Evolutionary conservation across 2,888 invertebrate species (phyloP).

Genomic region (Carpatolechia fugitivella): DNA sequence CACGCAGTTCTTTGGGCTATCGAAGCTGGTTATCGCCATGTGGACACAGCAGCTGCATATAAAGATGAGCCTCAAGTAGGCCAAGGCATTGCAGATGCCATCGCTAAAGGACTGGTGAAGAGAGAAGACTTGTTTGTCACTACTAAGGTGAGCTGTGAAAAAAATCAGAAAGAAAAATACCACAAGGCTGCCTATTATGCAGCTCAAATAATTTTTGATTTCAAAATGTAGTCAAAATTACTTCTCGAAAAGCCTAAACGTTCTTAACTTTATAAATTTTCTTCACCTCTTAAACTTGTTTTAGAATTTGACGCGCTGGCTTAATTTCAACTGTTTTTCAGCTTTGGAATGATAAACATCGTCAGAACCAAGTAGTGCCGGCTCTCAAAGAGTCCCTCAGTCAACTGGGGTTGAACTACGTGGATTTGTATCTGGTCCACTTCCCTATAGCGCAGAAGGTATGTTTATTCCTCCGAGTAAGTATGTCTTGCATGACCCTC

Average conservation of each 20-base stretch:
- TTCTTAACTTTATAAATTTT: too few relatives aligned
- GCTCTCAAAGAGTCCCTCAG: slow-evolving; percentile 81
- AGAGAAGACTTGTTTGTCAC: slow-evolving; percentile 57
- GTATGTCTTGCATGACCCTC: too few relatives aligned
- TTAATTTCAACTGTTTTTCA: slow-evolving; percentile 26
- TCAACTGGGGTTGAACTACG: slow-evolving; percentile 83
- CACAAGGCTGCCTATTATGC: too few relatives aligned
- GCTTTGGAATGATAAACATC: slow-evolving; percentile 73
- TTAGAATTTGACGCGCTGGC: too few relatives aligned
- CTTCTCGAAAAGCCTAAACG: too few relatives aligned
- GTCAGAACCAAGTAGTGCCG: slow-evolving; percentile 81
- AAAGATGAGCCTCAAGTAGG: slow-evolving; percentile 68
- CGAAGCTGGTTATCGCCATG: slow-evolving; percentile 53
- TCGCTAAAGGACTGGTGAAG: slow-evolving; percentile 65
- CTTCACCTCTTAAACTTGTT: too few relatives aligned
- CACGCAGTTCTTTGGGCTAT: slow-evolving; percentile 46
- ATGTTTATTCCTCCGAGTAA: too few relatives aligned
- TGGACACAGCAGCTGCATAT: slow-evolving; percentile 57
- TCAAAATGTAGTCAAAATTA: too few relatives aligned
- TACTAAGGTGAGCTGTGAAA: slow-evolving; percentile 47
- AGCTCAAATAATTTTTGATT: too few relatives aligned
- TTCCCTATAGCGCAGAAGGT: slow-evolving; percentile 82
- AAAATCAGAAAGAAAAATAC: not conserved
- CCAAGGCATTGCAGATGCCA: slow-evolving; percentile 65
- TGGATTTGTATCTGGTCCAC: slow-evolving; percentile 89